A percentile compares a stretch with the other conserved stretches of the same genome.
Conservation (phyloP, 2,888 invertebrate species). For the Spialia ferax region DNA sequence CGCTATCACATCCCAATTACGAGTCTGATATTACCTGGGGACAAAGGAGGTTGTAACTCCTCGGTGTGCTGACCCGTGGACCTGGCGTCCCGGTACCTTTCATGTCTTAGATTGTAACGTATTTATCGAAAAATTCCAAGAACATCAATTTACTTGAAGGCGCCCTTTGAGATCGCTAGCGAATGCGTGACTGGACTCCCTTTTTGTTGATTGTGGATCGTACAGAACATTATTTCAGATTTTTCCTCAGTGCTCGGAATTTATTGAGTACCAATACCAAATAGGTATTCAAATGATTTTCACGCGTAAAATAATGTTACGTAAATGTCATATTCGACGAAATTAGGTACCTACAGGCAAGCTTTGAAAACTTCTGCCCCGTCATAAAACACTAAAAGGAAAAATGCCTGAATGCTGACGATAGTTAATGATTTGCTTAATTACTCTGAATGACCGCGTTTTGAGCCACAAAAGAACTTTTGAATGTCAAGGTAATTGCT, state of each 20-base stretch:
- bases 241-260: neutral
- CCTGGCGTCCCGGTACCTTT: slow-evolving; percentile 36
- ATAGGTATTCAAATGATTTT: too few relatives aligned
- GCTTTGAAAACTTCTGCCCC: neutral
- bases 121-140: slow-evolving; percentile 39
- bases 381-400: neutral
- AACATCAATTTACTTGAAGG: slow-evolving; percentile 28
- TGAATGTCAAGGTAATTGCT: neutral
- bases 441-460: neutral
- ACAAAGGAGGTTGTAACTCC: slow-evolving; percentile 37
- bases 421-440: neutral
- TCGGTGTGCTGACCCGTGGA: slow-evolving; percentile 35
- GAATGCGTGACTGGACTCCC: slow-evolving; percentile 35
- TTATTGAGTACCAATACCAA: neutral
- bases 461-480: neutral
- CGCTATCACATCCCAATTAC: slow-evolving; percentile 30
- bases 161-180: slow-evolving; percentile 24
- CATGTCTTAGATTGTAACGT: slow-evolving; percentile 38
- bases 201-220: slow-evolving; percentile 23
- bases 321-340: neutral
- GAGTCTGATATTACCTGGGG: slow-evolving; percentile 28
- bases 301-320: neutral
- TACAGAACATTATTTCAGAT: slow-evolving; percentile 9
- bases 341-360: neutral
- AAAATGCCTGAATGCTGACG: neutral